These are phyloP conservation scores for Cantharis rufa DNA, from an alignment of 2,888 invertebrate genomes.

Conservation along the genomic window DNA sequence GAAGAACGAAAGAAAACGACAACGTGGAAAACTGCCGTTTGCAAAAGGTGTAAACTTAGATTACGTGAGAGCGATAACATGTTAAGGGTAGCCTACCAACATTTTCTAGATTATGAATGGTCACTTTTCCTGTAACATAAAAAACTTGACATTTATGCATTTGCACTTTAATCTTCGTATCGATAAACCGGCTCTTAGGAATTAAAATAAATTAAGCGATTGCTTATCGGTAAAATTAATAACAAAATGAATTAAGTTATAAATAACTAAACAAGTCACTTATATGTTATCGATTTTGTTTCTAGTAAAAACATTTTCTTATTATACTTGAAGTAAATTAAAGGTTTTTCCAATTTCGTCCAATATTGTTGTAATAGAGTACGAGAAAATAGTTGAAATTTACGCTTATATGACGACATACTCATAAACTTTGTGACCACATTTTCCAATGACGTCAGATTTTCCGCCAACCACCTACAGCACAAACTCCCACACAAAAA, in stretches of 20 bases:
- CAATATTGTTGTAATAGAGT: neutral
- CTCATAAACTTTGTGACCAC: neutral
- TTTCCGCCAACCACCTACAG: neutral
- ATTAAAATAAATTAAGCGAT: neutral
- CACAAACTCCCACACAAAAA: slow-evolving; percentile 1
- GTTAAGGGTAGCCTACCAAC: neutral
- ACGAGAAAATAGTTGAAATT: neutral
- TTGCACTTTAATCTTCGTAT: neutral
- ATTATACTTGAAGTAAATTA: neutral
- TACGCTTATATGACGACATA: slow-evolving; percentile 14
- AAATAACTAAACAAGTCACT: neutral
- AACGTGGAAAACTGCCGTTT: neutral
- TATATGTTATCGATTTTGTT: neutral
- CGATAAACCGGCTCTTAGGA: neutral
- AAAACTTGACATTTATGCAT: neutral
- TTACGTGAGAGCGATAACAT: neutral
- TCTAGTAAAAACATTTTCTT: neutral
- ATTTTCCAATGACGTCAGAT: slow-evolving; percentile 4
- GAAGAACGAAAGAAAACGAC: neutral
- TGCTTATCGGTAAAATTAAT: neutral
- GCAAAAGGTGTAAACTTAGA: neutral
- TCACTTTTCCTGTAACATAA: neutral
- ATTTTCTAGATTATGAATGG: neutral
- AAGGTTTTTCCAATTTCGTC: neutral
- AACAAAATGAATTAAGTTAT: neutral